phyloP scores from a whole-genome alignment of 2,888 invertebrate genomes.

The Gastracanthus pulcherrimus region DNA sequence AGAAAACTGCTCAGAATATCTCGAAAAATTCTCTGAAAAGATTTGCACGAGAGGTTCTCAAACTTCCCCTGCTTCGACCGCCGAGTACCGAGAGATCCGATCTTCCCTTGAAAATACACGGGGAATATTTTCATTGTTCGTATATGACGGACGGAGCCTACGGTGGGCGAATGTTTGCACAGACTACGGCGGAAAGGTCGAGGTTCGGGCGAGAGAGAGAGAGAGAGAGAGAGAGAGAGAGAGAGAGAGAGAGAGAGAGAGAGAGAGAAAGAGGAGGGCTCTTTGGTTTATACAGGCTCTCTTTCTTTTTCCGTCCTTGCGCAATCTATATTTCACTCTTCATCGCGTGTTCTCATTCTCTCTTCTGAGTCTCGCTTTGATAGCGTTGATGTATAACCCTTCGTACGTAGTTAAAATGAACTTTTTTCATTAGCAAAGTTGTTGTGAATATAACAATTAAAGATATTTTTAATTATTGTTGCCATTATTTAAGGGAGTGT shows the following conservation, averaged over 20 bases:
- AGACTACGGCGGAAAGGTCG: constrained; percentile 13
- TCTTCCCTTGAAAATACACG: constrained; percentile 42
- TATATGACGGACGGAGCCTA: not conserved
- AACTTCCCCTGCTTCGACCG: not conserved
- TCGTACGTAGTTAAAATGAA: too few species aligned
- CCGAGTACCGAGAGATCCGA: not conserved
- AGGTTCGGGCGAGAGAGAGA: too few species aligned
- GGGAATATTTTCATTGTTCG: constrained; percentile 44
- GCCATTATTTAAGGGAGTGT: too few species aligned
- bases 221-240: too few species aligned
- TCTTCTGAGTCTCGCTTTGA: too few species aligned
- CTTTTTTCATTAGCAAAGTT: too few species aligned
- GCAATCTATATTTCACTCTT: constrained; percentile 8
- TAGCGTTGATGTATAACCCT: too few species aligned
- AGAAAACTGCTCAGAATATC: not conserved
- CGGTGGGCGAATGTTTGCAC: constrained; percentile 18
- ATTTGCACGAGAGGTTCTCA: not conserved
- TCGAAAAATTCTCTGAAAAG: not conserved
- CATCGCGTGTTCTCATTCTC: not conserved
- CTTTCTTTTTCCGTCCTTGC: not conserved
- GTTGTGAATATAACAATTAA: too few species aligned
- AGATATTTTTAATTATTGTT: too few species aligned
- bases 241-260: too few species aligned
- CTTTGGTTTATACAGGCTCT: not conserved
- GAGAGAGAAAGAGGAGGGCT: too few species aligned